A percentile compares a stretch with the other conserved stretches of the same genome.
phyloP scores from a whole-genome alignment of 1,140 invertebrate species.

The Trachelipus rathkii region DNA sequence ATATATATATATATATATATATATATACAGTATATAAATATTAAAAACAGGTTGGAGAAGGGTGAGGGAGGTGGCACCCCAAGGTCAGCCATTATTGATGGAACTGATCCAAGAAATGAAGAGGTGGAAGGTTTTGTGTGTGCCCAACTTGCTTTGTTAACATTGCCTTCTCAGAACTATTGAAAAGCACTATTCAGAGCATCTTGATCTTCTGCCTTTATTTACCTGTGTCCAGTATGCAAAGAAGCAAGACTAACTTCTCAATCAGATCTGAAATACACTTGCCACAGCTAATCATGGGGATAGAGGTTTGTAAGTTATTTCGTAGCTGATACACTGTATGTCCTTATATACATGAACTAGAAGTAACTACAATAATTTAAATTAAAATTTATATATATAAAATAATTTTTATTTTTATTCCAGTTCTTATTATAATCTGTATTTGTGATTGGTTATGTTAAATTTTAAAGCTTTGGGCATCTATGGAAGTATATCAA shows the following conservation, averaged over 20 bases:
- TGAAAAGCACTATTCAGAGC: conserved; percentile 42
- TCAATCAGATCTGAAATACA: conserved; percentile 42
- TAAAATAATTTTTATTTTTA: too few species aligned
- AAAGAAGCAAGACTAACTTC: conserved; percentile 43
- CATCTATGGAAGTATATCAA: too few species aligned
- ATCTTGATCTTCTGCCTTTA: conserved; percentile 41
- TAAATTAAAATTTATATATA: too few species aligned
- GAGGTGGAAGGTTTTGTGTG: conserved; percentile 44
- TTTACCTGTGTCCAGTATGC: conserved; percentile 46
- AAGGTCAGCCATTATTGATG: not conserved
- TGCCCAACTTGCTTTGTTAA: conserved; percentile 41
- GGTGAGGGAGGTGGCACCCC: not conserved
- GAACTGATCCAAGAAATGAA: conserved; percentile 4
- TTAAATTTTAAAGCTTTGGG: too few species aligned
- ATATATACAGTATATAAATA: too few species aligned
- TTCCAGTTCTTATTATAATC: too few species aligned
- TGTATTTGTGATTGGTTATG: too few species aligned
- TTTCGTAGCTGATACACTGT: not conserved
- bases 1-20: too few species aligned
- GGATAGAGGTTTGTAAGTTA: not conserved
- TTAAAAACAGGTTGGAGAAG: not conserved
- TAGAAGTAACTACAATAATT: conserved; percentile 21
- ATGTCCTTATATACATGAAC: not conserved
- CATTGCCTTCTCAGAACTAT: conserved; percentile 40
- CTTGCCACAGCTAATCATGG: conserved; percentile 41